Evolutionary conservation across 2,797 vertebrate species (phyloP), one percentile per base, ranked within the genome.

Genomic region (Gallinago solitaria): DNA sequence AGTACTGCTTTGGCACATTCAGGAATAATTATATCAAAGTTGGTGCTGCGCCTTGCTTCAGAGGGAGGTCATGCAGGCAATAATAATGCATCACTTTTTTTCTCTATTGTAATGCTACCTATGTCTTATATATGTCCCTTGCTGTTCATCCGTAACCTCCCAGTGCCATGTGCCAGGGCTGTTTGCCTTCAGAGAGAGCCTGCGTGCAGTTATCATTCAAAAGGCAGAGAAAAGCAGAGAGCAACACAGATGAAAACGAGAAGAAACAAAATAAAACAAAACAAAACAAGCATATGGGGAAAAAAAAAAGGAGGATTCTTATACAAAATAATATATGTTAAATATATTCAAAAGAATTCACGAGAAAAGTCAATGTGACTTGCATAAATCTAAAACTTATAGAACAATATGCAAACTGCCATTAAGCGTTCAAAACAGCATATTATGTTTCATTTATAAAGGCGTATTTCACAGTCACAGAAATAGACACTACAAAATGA

Each of bases 1-100:
- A 97, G 95, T 96, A 97, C 88, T 93, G 82, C 96, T 95, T 89
- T 97, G 97, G 96, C 97, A 95, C 91, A 83, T 93, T 80, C 95
- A 92, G 71, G 86, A 95, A 85, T 95, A 97, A 96, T 96, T 87
- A 83, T 91, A 97, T 97, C 95, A 96, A 96, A 97, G 75, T 71
- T 95, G 82, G 76, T 83, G 93, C 77, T 89, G 67, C 0, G 8
- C 77, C 11, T 79, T 88, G 59, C 74, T 96, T 90, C 86, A 89
- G 74, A 89, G 59, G 68, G 96, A 97, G 95, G 95, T 96, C 95
- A 97, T 88, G 84, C 77, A 90, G 87, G 80, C 82, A 84, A 86
- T 87, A 90, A 95, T 93, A 94, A 96, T 96, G 92, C 79, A 88
- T 83, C 92, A 85, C 5, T 0, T 45, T 89, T 78, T 81, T 82